Conservation (phyloP, 1,140 invertebrate genomes). For the fruit fly (Drosophila melanogaster) region DNA sequence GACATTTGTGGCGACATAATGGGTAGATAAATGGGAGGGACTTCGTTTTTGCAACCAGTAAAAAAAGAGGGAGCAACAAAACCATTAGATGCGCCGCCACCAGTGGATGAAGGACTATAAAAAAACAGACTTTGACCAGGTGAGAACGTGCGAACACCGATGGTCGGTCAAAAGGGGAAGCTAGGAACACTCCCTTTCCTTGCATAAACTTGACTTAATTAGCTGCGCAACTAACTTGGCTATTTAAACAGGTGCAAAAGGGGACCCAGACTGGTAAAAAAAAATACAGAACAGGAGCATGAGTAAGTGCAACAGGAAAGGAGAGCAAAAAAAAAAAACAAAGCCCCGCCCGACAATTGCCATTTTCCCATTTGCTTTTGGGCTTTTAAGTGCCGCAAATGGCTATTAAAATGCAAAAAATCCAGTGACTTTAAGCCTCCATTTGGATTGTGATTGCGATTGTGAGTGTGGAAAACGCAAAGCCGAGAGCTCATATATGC, state of each 20-base stretch:
- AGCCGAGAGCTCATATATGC: constrained; percentile 37
- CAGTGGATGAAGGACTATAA: not conserved
- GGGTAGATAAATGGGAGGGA: constrained; percentile 2
- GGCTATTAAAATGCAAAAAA: constrained; percentile 53
- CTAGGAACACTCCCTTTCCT: constrained; percentile 30
- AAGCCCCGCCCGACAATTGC: constrained; percentile 36
- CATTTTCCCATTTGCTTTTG: constrained; percentile 53
- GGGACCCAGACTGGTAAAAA: constrained; percentile 12
- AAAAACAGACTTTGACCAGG: constrained; percentile 21
- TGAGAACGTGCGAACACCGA: constrained; percentile 47
- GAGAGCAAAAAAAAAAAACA: constrained; percentile 3
- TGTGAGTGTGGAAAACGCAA: constrained; percentile 16
- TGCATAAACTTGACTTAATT: constrained; percentile 83
- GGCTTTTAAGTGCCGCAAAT: constrained; percentile 55
- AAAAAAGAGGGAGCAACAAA: constrained; percentile 34
- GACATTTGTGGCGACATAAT: constrained; percentile 19
- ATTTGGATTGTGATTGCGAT: constrained; percentile 12
- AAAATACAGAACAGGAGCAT: constrained; percentile 6
- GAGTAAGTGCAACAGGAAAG: constrained; percentile 9
- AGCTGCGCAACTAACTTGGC: constrained; percentile 77
- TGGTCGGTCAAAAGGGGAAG: constrained; percentile 12
- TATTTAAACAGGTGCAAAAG: constrained; percentile 75
- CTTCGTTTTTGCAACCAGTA: not conserved
- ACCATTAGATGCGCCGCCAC: constrained; percentile 34
- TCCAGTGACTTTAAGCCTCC: constrained; percentile 28